A percentile compares a stretch with the other conserved stretches of the same genome.
These are phyloP conservation scores for Athalia rosae DNA, from an alignment of 2,888 invertebrate genomes.

Conservation along the genomic window DNA sequence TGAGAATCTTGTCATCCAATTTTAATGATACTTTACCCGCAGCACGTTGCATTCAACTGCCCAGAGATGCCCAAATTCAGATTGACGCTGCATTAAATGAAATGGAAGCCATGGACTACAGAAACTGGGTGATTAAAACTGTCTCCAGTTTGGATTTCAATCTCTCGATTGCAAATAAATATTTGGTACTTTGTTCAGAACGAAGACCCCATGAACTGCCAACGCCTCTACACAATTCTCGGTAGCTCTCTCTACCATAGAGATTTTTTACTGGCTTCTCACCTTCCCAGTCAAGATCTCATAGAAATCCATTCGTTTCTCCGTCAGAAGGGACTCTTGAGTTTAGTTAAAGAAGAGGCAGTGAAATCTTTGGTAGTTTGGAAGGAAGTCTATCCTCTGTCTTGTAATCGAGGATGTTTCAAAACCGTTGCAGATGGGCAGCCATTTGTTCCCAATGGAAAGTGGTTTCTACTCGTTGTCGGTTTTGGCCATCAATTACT, in stretches of 20 bases:
- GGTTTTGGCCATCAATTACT: constrained; percentile 82
- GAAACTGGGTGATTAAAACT: constrained; percentile 82
- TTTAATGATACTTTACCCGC: constrained; percentile 82
- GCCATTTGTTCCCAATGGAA: constrained; percentile 76
- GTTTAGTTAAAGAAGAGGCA: constrained; percentile 80
- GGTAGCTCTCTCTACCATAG: constrained; percentile 80
- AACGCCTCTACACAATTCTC: constrained; percentile 82
- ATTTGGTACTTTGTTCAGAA: constrained; percentile 75
- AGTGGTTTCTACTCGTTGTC: constrained; percentile 84
- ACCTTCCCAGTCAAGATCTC: constrained; percentile 84
- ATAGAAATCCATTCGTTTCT: constrained; percentile 85
- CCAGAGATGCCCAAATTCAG: constrained; percentile 86
- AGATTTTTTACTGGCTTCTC: constrained; percentile 85
- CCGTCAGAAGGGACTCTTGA: constrained; percentile 84
- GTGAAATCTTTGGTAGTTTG: constrained; percentile 85
- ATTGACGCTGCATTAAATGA: constrained; percentile 92
- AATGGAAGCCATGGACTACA: constrained; percentile 93
- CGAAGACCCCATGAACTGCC: constrained; percentile 85
- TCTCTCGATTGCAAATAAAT: constrained; percentile 18
- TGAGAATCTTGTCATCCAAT: constrained; percentile 54
- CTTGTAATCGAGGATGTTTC: constrained; percentile 68
- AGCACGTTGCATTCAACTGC: constrained; percentile 81
- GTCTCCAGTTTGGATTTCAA: background rate
- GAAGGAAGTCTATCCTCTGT: constrained; percentile 83
- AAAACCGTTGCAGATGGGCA: constrained; percentile 54